Conservation (phyloP, 2,113 vertebrate species). For the Gallinago jamesoni region DNA sequence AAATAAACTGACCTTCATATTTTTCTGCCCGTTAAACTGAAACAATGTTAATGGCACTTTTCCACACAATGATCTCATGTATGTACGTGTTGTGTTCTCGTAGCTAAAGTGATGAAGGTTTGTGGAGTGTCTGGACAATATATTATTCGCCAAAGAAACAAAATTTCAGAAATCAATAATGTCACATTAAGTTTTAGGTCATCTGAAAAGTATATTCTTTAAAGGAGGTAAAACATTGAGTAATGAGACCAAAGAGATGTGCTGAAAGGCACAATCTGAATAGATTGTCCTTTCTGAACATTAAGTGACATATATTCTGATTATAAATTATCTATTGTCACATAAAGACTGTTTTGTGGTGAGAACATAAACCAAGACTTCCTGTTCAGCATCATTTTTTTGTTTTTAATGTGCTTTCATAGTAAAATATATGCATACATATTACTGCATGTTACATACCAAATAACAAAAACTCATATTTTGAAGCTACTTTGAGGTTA, state of each 20-base stretch:
- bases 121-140: background rate
- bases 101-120: background rate
- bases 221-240: background rate
- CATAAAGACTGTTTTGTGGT: background rate
- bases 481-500: background rate
- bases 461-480: background rate
- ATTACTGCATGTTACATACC: rapidly evolving
- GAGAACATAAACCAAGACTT: background rate
- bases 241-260: background rate
- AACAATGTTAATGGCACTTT: background rate
- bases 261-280: background rate
- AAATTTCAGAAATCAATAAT: background rate
- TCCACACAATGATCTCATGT: background rate
- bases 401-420: background rate
- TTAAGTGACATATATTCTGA: background rate
- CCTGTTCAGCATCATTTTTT: background rate
- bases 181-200: background rate
- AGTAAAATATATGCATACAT: background rate
- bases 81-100: background rate
- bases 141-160: background rate
- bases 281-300: background rate
- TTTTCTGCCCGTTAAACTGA: background rate
- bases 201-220: background rate
- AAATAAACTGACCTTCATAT: background rate
- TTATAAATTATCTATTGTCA: background rate